These are phyloP conservation scores for Galeopterus variegatus DNA, from an alignment of 2,113 vertebrate genomes.

Conservation along the genomic window DNA sequence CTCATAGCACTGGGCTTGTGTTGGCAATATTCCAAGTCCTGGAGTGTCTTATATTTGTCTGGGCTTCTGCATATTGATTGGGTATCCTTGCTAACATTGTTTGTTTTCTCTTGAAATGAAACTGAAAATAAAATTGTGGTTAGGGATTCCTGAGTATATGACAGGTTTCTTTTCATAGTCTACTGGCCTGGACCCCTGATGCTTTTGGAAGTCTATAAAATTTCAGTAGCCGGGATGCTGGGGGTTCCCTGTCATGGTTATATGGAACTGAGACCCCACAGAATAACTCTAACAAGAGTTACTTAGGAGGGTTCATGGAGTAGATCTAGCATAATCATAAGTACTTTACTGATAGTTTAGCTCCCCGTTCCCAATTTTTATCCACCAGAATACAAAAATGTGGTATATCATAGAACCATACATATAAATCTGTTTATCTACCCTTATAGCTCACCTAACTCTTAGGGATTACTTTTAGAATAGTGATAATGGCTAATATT, in stretches of 20 bases:
- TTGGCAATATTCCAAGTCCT: neutral
- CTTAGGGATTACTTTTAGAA: constrained; percentile 28
- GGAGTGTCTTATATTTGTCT: neutral
- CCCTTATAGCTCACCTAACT: neutral
- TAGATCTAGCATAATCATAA: neutral
- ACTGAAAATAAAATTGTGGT: neutral
- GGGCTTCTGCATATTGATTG: neutral
- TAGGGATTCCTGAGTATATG: neutral
- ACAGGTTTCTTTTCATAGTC: neutral
- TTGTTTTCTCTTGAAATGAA: constrained; percentile 42
- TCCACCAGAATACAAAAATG: neutral
- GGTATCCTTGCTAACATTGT: neutral
- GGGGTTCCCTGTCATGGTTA: neutral
- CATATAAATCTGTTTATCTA: neutral
- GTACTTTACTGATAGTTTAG: neutral
- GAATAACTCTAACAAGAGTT: neutral
- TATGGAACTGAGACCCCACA: neutral
- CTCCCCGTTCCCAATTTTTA: neutral
- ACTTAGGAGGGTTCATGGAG: neutral
- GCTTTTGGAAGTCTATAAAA: constrained; percentile 19
- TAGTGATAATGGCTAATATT: neutral
- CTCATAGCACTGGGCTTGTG: neutral
- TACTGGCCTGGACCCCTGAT: neutral
- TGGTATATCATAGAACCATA: neutral
- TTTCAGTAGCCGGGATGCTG: neutral